phyloP scores from a whole-genome alignment of 2,888 invertebrate genomes.

The Spisula subtruncata region DNA sequence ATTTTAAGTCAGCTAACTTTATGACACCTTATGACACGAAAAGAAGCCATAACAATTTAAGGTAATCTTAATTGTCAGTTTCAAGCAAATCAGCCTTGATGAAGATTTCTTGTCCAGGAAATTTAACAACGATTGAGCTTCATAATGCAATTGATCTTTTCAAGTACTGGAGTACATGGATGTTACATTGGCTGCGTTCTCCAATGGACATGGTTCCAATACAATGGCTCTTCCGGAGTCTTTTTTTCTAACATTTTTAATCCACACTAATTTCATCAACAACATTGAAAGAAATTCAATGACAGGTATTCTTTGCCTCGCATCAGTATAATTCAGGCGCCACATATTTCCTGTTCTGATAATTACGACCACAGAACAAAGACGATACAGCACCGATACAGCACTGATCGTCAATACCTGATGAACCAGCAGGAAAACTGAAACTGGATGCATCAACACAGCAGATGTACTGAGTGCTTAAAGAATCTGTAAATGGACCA shows the following conservation, averaged over 20 bases:
- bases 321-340: constrained; percentile 58
- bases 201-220: background rate
- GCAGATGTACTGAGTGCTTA: background rate
- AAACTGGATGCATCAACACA: background rate
- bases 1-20: too few species aligned
- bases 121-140: background rate
- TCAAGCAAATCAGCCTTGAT: background rate
- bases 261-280: constrained; percentile 26
- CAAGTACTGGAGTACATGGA: background rate
- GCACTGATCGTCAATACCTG: constrained; percentile 26
- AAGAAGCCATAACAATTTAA: too few species aligned
- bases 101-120: background rate
- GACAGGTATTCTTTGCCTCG: constrained; percentile 47
- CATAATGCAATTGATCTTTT: background rate
- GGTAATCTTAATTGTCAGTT: background rate
- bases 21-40: too few species aligned
- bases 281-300: constrained; percentile 20
- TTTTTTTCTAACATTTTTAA: constrained; percentile 8
- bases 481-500: too few species aligned
- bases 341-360: constrained; percentile 62
- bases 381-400: constrained; percentile 27
- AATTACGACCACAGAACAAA: constrained; percentile 60
- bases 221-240: constrained; percentile 22
- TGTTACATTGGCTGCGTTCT: background rate
- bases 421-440: background rate